Base-by-base conservation (phyloP, 2,113 vertebrate genomes). In the Halichoeres trimaculatus region DNA sequence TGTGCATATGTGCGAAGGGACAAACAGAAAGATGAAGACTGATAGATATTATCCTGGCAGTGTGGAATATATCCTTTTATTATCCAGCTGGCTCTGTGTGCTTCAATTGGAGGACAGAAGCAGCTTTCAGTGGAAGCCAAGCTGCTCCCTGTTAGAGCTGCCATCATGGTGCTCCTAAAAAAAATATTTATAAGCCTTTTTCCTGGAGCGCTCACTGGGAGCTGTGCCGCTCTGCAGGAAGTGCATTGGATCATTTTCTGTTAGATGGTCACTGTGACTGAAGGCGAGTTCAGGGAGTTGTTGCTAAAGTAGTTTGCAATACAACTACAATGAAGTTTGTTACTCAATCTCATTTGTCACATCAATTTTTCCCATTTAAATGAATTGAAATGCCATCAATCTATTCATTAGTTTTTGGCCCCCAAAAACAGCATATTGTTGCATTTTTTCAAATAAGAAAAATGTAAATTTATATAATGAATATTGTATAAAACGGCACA, bases 171-270 rank as follows among this genome's bases (percentile, higher is more conserved):
- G 72, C 82, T 87, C 78, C 80, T 77, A 76, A 85, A 75, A 81
- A 6, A 52, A 80, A 71, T 70, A 67, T 51, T 69, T 71, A 38
- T 76, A 86, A 83, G 45, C 72, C 30, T 58, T 57, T 84, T 41
- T 68, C 80, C 43, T 70, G 54, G 41, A 74, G 20, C 2, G 36
- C 63, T 80, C 14, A 12, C 59, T 76, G 79, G 77, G 79, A 81
- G 47, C 69, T 24, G 30, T 5, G 66, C 52, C 20, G 65, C 79
- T 80, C 69, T 85, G 86, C 70, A 85, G 75, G 72, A 87, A 84
- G 86, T 70, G 26, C 57, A 80, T 56, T 69, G 81, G 87, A 73
- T 81, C 55, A 70, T 76, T 78, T 83, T 73, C 87, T 88, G 81
- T 80, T 81, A 59, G 64, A 76, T 59, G 67, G 67, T 66, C 66